Evolutionary conservation across 1,140 invertebrate species (phyloP).

Genomic region (Drosophila grimshawi): DNA sequence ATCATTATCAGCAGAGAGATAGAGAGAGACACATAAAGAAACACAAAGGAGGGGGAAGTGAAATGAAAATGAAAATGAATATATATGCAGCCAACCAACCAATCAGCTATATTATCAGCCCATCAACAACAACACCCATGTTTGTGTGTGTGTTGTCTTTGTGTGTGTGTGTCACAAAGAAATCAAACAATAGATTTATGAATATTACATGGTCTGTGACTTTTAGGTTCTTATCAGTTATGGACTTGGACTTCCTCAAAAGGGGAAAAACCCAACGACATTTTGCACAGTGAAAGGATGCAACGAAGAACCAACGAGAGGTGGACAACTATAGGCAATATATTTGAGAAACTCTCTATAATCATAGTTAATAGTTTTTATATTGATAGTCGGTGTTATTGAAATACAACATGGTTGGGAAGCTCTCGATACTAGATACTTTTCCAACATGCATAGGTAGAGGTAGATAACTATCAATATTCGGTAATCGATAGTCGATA

Average conservation of each 20-base stretch:
- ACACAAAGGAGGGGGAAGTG: not conserved
- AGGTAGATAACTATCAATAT: too few species aligned
- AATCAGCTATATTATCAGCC: slow-evolving; percentile 70
- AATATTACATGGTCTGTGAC: slow-evolving; percentile 42
- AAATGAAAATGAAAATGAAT: slow-evolving; percentile 14
- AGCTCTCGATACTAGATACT: too few species aligned
- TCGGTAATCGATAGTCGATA: too few species aligned
- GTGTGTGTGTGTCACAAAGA: slow-evolving; percentile 51
- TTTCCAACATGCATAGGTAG: too few species aligned
- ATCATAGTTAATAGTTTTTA: too few species aligned
- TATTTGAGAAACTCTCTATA: too few species aligned
- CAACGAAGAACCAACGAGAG: too few species aligned
- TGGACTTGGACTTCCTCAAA: not conserved
- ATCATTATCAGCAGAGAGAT: slow-evolving; percentile 31
- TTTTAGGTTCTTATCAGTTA: slow-evolving; percentile 19
- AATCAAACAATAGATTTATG: slow-evolving; percentile 68
- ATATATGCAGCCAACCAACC: slow-evolving; percentile 34
- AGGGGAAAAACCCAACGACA: too few species aligned
- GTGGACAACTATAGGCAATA: too few species aligned
- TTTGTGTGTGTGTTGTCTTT: not conserved
- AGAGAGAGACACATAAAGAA: slow-evolving; percentile 1
- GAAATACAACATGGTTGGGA: too few species aligned
- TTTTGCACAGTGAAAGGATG: too few species aligned
- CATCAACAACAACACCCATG: slow-evolving; percentile 46
- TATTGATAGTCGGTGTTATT: too few species aligned